These are phyloP conservation scores for Dufourea novaeangliae DNA, from an alignment of 1,140 invertebrate species.

Conservation along the genomic window DNA sequence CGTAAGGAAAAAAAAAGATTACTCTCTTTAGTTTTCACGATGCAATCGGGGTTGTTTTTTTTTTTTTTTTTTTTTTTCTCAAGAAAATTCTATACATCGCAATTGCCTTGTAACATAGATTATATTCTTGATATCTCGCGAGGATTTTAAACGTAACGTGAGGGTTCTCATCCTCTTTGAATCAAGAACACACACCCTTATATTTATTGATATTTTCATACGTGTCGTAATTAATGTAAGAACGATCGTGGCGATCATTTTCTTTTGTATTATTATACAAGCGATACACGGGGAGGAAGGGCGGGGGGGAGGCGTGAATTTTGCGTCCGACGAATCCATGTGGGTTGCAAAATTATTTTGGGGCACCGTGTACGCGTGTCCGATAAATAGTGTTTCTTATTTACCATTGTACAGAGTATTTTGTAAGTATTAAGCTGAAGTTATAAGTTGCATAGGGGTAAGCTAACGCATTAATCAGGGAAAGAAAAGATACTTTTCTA, in stretches of 20 bases:
- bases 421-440: conserved; percentile 19
- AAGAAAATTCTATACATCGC: conserved; percentile 16
- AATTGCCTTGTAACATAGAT: conserved; percentile 48
- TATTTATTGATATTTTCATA: conserved; percentile 58
- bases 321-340: neutral
- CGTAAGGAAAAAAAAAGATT: neutral
- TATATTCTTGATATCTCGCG: conserved; percentile 44
- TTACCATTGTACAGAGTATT: conserved; percentile 6
- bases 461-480: neutral
- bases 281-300: neutral
- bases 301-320: too few species aligned
- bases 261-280: neutral
- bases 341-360: neutral
- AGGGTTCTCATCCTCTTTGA: conserved; percentile 24
- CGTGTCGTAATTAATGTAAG: conserved; percentile 14
- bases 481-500: too few species aligned
- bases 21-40: conserved; percentile 13
- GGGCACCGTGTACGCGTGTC: neutral
- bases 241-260: neutral
- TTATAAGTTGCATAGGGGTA: neutral
- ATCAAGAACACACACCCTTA: conserved; percentile 4
- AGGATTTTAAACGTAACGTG: conserved; percentile 11
- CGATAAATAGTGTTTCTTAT: neutral
- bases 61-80: too few species aligned
- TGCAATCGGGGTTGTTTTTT: conserved; percentile 20